A percentile compares a stretch with the other conserved stretches of the same genome.
Conservation (phyloP, 2,888 invertebrate species). For the Campoplex capitator region DNA sequence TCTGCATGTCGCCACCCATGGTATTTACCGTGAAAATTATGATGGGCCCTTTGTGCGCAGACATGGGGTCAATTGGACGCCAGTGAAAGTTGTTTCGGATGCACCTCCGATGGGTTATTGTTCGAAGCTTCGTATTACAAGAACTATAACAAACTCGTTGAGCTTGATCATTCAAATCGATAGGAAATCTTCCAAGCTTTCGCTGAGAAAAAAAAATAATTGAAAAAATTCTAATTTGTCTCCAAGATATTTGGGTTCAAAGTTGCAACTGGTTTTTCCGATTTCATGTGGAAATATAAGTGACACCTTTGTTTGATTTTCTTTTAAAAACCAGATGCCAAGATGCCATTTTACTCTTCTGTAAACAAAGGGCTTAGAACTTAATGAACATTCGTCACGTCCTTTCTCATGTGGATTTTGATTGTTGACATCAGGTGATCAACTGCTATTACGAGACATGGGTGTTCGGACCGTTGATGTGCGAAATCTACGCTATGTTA, state of each 20-base stretch:
- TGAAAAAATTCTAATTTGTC: not conserved
- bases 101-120: not conserved
- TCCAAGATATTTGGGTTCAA: not conserved
- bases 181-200: not conserved
- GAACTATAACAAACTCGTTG: not conserved
- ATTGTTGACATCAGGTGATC: slow-evolving; percentile 84
- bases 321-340: not conserved
- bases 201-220: not conserved
- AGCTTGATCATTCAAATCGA: not conserved
- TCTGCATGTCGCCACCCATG: slow-evolving; percentile 92
- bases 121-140: not conserved
- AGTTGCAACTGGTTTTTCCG: not conserved
- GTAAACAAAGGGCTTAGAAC: not conserved
- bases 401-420: not conserved
- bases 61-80: not conserved
- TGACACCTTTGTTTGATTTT: not conserved
- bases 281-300: not conserved
- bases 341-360: not conserved
- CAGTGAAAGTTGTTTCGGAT: not conserved
- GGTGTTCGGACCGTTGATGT: slow-evolving; percentile 90
- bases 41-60: not conserved
- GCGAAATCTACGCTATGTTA: slow-evolving; percentile 94
- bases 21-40: slow-evolving; percentile 75
- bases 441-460: slow-evolving; percentile 92
- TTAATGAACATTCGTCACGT: not conserved